A percentile compares a stretch with the other conserved stretches of the same genome.
Evolutionary conservation across 2,113 vertebrate species (phyloP).

Genomic region (Leucoraja erinaceus): DNA sequence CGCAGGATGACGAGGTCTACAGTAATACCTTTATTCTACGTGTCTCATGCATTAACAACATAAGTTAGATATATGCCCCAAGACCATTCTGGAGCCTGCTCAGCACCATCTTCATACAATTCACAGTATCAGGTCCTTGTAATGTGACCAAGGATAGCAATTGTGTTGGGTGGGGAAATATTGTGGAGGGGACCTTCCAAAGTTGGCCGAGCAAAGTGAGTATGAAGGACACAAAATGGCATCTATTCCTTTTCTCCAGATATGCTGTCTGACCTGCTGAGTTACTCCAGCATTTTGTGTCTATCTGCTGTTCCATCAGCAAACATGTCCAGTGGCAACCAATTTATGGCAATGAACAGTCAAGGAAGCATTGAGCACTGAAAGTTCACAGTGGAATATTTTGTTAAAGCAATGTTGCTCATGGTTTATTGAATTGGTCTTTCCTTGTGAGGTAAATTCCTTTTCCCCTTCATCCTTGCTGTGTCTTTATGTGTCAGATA

Average conservation of each 20-base stretch:
- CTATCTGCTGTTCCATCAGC: not conserved
- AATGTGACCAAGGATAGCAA: not conserved
- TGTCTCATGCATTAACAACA: not conserved
- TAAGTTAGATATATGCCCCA: not conserved
- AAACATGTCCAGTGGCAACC: not conserved
- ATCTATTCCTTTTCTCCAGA: too few species aligned
- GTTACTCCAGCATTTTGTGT: too few species aligned
- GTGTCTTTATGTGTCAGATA: not conserved
- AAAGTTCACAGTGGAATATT: not conserved
- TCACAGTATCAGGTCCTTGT: not conserved
- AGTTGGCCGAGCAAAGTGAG: too few species aligned
- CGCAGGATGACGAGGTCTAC: not conserved
- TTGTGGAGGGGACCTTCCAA: not conserved
- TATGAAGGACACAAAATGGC: too few species aligned
- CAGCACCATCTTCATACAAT: not conserved
- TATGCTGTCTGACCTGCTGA: too few species aligned
- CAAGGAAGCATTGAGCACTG: not conserved
- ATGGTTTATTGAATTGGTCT: not conserved
- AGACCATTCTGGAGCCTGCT: not conserved
- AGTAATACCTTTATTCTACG: not conserved
- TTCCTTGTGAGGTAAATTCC: not conserved
- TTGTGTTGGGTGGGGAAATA: not conserved
- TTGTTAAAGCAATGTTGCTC: not conserved
- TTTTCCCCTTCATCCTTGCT: not conserved
- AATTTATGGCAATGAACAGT: not conserved